phyloP scores from a whole-genome alignment of 2,797 vertebrate species.

The Arrhamphus sclerolepis region DNA sequence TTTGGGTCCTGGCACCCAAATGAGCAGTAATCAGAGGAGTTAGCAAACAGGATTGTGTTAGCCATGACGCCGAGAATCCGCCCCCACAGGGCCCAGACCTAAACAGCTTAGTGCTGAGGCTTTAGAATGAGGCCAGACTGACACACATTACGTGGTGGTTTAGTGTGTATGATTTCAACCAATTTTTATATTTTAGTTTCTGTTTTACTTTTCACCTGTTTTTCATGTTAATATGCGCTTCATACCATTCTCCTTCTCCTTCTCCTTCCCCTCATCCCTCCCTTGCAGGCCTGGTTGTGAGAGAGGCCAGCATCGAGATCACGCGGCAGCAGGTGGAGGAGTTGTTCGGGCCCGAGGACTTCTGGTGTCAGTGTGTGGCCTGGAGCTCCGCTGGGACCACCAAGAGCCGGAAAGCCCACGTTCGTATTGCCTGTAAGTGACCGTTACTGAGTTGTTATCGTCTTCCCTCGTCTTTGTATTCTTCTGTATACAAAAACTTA shows the following conservation, averaged over 20 bases:
- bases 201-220: conserved; percentile 1
- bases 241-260: background rate
- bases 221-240: background rate
- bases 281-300: conserved; percentile 91
- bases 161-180: conserved; percentile 5
- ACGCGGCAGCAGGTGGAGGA: conserved; percentile 99
- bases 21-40: conserved; percentile 82
- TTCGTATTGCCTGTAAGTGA: conserved; percentile 97
- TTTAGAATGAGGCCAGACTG: conserved; percentile 47
- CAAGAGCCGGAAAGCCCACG: conserved; percentile 96
- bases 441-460: conserved; percentile 42
- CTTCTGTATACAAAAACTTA: conserved; percentile 51
- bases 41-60: conserved; percentile 81
- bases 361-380: conserved; percentile 99
- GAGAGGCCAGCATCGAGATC: conserved; percentile 98
- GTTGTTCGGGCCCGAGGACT: conserved; percentile 95
- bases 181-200: background rate
- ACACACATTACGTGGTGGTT: conserved; percentile 17
- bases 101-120: conserved; percentile 66
- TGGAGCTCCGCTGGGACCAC: conserved; percentile 98
- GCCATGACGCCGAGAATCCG: conserved; percentile 69
- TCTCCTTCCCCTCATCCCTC: background rate
- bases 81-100: conserved; percentile 62
- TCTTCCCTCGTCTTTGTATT: conserved; percentile 45
- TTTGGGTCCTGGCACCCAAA: conserved; percentile 76